These are phyloP conservation scores for Chrysomela aeneicollis DNA, from an alignment of 2,888 invertebrate genomes.

Conservation along the genomic window DNA sequence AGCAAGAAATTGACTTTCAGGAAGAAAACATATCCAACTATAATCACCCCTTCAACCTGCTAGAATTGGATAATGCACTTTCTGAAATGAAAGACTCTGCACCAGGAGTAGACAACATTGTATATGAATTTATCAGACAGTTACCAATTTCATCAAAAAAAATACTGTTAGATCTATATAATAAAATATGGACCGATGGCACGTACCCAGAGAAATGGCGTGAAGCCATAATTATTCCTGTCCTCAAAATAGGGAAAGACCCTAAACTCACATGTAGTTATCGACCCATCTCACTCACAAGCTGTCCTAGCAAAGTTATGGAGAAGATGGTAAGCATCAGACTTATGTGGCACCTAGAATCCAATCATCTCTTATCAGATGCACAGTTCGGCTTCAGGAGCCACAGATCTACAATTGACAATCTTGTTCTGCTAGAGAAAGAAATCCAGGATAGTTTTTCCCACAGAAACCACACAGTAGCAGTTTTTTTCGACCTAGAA, in stretches of 20 bases:
- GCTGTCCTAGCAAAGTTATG: neutral
- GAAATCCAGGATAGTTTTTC: constrained; percentile 15
- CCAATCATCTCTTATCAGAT: no score
- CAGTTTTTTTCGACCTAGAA: constrained; percentile 20
- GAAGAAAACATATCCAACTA: neutral
- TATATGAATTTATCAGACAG: neutral
- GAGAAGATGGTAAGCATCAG: no score
- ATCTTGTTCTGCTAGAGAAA: constrained; percentile 17
- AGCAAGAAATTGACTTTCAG: constrained; percentile 10
- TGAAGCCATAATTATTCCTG: constrained; percentile 22
- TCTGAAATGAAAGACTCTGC: constrained; percentile 6
- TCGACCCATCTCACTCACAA: constrained; percentile 2
- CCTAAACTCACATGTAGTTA: no score
- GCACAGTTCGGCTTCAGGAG: constrained; percentile 15
- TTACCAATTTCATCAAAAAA: neutral
- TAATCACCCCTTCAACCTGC: neutral
- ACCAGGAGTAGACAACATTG: neutral
- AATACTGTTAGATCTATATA: constrained; percentile 6
- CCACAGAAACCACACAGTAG: constrained; percentile 13
- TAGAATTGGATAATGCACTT: neutral
- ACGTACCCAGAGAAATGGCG: constrained; percentile 23
- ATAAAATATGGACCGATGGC: constrained; percentile 17
- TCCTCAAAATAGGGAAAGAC: no score
- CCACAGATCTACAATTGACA: constrained; percentile 11
- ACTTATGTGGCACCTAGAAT: no score